Conservation (phyloP, 2,113 vertebrate species). For the Cyrtonyx montezumae region DNA sequence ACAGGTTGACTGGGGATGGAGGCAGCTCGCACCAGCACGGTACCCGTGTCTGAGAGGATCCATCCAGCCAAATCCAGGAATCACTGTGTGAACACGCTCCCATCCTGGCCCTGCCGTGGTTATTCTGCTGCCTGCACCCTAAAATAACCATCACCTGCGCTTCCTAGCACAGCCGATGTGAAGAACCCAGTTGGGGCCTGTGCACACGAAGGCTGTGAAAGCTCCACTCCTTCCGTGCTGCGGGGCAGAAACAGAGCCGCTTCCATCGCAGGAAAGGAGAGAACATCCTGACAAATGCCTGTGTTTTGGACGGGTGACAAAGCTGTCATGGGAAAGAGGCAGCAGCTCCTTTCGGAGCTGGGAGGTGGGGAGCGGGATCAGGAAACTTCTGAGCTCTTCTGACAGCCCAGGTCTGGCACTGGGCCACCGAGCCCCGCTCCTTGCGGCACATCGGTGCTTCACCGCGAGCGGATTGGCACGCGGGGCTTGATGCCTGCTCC, state of each 20-base stretch:
- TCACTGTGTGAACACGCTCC: rapidly evolving
- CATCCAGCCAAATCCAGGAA: not conserved
- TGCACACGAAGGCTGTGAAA: constrained; percentile 22
- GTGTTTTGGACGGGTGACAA: constrained; percentile 68
- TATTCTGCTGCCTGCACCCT: not conserved
- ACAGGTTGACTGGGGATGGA: not conserved
- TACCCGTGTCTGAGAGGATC: not conserved
- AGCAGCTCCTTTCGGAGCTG: constrained; percentile 65
- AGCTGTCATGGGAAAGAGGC: constrained; percentile 71
- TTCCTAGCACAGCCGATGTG: no score
- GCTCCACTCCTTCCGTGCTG: not conserved
- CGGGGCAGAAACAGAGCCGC: constrained; percentile 50
- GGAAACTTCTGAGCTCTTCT: constrained; percentile 74
- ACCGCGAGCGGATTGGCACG: constrained; percentile 58
- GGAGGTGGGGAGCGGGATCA: constrained; percentile 69
- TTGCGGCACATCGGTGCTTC: not conserved
- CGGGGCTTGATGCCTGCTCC: constrained; percentile 18
- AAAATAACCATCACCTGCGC: not conserved
- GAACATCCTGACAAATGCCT: constrained; percentile 75
- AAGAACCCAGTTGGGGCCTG: not conserved
- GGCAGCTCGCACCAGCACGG: not conserved
- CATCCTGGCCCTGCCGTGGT: rapidly evolving
- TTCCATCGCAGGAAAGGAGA: constrained; percentile 71
- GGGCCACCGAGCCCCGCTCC: constrained; percentile 60
- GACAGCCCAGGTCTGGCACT: constrained; percentile 61